A percentile compares a stretch with the other conserved stretches of the same genome.
Evolutionary conservation across 2,888 invertebrate genomes (phyloP).

Genomic region (Melieria crassipennis): DNA sequence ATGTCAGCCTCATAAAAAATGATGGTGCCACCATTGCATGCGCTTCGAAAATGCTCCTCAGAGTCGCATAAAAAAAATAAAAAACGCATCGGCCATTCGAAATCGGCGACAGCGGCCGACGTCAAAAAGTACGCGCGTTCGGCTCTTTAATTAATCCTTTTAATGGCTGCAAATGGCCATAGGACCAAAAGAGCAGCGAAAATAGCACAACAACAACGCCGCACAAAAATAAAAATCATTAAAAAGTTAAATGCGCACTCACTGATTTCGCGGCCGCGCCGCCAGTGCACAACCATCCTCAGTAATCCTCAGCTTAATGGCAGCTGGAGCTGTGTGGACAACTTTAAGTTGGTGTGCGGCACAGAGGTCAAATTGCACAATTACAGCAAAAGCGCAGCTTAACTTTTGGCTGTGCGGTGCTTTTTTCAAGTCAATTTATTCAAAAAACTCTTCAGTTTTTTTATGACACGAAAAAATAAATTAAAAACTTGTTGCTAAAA

Average conservation of each 20-base stretch:
- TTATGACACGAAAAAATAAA: constrained; percentile 6
- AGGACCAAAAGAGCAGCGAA: background rate
- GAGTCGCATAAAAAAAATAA: constrained; percentile 14
- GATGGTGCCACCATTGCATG: constrained; percentile 18
- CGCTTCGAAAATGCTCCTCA: background rate
- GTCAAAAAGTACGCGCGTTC: background rate
- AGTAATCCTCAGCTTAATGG: constrained; percentile 51
- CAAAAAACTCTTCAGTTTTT: constrained; percentile 27
- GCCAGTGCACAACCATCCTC: constrained; percentile 46
- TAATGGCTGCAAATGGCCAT: constrained; percentile 31
- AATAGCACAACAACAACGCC: background rate
- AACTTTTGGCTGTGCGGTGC: background rate
- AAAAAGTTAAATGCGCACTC: background rate
- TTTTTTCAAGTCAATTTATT: constrained; percentile 26
- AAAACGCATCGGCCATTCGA: background rate
- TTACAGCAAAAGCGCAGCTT: too few species aligned
- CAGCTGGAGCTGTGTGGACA: constrained; percentile 44
- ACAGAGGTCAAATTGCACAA: background rate
- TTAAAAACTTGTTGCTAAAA: too few species aligned
- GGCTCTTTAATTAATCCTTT: constrained; percentile 35
- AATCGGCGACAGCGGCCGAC: background rate
- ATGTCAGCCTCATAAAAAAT: constrained; percentile 46
- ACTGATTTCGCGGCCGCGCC: too few species aligned
- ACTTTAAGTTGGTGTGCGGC: constrained; percentile 5
- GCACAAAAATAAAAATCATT: constrained; percentile 4